Evolutionary conservation across 1,140 invertebrate genomes (phyloP).

Genomic region (Portunus trituberculatus): DNA sequence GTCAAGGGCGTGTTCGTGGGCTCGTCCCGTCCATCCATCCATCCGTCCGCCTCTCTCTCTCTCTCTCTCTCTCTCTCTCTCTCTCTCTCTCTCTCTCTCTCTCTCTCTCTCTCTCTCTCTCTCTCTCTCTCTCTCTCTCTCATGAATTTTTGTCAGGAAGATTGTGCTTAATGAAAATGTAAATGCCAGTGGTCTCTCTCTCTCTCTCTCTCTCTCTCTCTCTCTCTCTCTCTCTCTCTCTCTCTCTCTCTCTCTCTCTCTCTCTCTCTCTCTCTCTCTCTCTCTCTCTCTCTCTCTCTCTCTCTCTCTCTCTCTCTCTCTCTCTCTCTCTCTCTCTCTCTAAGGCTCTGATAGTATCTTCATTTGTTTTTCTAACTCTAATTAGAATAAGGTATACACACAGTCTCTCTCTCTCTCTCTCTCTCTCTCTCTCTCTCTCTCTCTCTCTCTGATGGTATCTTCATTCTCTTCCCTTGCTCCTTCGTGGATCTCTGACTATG

Average conservation of each 20-base stretch:
- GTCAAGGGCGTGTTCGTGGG: no score
- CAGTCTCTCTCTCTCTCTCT: not conserved
- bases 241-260: not conserved
- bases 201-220: not conserved
- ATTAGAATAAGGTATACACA: not conserved
- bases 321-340: not conserved
- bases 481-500: not conserved
- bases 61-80: conserved; percentile 41
- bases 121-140: not conserved
- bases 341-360: not conserved
- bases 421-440: conserved; percentile 34
- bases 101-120: not conserved
- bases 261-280: not conserved
- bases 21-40: not conserved
- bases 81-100: conserved; percentile 31
- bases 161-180: not conserved
- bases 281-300: not conserved
- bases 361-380: not conserved
- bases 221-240: not conserved
- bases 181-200: not conserved
- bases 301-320: not conserved
- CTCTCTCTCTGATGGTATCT: not conserved
- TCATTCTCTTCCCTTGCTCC: not conserved
- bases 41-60: not conserved
- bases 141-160: not conserved